Evolutionary conservation across 2,113 vertebrate genomes (phyloP).

Genomic region (Equus quagga): DNA sequence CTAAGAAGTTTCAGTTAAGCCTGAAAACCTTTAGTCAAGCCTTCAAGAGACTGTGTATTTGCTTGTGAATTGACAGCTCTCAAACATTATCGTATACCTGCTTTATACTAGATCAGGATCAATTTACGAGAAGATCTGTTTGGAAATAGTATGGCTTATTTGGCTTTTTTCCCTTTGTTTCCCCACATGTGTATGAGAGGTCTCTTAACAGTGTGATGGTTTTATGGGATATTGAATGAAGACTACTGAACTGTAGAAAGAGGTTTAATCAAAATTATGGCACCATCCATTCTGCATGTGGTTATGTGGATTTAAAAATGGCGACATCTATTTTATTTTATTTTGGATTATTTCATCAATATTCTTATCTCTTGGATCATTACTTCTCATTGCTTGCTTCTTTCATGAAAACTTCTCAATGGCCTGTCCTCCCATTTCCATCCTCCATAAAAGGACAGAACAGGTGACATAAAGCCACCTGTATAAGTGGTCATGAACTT

Average conservation of each 20-base stretch:
- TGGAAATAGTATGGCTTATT: neutral
- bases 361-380: neutral
- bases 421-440: neutral
- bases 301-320: neutral
- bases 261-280: neutral
- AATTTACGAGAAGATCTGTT: neutral
- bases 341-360: neutral
- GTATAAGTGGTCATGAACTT: neutral
- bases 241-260: neutral
- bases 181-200: rapidly evolving
- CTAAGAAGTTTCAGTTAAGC: neutral
- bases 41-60: neutral
- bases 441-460: neutral
- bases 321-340: neutral
- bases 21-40: neutral
- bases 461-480: neutral
- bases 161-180: neutral
- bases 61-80: neutral
- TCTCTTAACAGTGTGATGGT: neutral
- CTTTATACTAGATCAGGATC: neutral
- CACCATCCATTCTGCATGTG: neutral
- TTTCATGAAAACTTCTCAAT: neutral
- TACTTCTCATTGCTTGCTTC: neutral
- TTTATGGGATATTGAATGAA: neutral
- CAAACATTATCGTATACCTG: neutral